These are phyloP conservation scores for Byasa hedistus DNA, from an alignment of 2,888 invertebrate species.

Conservation along the genomic window DNA sequence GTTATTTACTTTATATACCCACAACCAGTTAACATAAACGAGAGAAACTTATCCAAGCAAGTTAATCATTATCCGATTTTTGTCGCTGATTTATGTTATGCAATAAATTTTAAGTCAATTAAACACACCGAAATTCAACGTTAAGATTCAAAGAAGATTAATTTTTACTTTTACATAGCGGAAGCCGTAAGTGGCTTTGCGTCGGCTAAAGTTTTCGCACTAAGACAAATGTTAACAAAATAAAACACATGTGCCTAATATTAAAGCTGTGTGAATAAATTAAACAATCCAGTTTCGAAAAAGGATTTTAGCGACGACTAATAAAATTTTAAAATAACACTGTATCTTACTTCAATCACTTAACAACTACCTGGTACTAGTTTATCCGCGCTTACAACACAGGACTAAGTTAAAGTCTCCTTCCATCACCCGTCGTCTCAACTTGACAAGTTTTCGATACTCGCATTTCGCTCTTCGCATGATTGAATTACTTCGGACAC, in stretches of 20 bases:
- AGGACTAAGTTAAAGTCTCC: constrained; percentile 1
- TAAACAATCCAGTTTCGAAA: neutral
- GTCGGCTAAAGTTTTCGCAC: constrained; percentile 5
- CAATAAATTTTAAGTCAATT: constrained; percentile 13
- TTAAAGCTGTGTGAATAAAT: constrained; percentile 11
- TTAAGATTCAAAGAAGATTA: no score
- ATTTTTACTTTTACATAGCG: neutral
- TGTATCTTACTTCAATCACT: neutral
- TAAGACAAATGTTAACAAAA: constrained; percentile 15
- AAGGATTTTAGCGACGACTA: neutral
- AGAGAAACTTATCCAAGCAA: no score
- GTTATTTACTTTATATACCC: no score
- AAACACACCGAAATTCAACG: constrained; percentile 1
- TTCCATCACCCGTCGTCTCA: constrained; percentile 5
- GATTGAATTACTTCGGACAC: constrained; percentile 43
- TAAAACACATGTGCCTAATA: neutral
- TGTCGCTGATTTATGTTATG: neutral
- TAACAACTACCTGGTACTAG: neutral
- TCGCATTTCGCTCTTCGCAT: constrained; percentile 35
- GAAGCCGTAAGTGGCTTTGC: constrained; percentile 5
- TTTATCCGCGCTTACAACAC: neutral
- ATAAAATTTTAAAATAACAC: neutral
- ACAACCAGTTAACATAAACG: no score
- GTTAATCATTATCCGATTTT: no score
- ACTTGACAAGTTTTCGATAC: constrained; percentile 13